Percentiles rank a stretch among this genome's conserved stretches.
Evolutionary conservation across 2,797 vertebrate genomes (phyloP).

Genomic region (Notoglanidium macrostoma): DNA sequence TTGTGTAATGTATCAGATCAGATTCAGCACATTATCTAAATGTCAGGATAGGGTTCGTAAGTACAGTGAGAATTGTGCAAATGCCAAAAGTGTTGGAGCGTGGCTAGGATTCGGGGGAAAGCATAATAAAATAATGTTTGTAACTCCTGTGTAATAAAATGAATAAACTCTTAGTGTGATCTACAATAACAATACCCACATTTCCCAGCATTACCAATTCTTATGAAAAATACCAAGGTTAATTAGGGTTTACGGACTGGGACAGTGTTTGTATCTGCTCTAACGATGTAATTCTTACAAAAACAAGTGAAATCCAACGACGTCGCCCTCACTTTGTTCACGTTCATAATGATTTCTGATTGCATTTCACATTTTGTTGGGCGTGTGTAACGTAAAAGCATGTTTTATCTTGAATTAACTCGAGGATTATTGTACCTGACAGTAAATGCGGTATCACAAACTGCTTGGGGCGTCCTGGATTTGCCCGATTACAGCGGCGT

Average conservation of each 20-base stretch:
- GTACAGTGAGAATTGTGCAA: not conserved
- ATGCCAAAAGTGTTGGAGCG: not conserved
- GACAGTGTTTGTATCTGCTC: not conserved
- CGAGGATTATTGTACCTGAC: constrained; percentile 46
- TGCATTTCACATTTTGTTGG: not conserved
- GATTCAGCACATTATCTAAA: constrained; percentile 12
- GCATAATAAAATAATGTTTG: not conserved
- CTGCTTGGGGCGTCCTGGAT: constrained; percentile 41
- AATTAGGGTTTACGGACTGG: constrained; percentile 3
- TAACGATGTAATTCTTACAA: constrained; percentile 14
- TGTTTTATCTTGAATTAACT: constrained; percentile 4
- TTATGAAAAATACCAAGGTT: not conserved
- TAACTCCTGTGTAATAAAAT: not conserved
- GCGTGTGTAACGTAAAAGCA: not conserved
- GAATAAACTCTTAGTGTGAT: not conserved
- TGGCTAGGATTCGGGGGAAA: not conserved
- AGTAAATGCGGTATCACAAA: constrained; percentile 40
- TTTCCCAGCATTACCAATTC: not conserved
- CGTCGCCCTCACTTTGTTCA: not conserved
- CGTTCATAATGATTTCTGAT: not conserved
- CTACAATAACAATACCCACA: not conserved
- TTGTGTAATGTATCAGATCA: not conserved
- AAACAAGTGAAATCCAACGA: not conserved
- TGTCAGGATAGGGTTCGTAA: not conserved
- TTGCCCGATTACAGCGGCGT: constrained; percentile 52